phyloP scores from a whole-genome alignment of 1,140 invertebrate species.

The Ceratitis capitata region DNA sequence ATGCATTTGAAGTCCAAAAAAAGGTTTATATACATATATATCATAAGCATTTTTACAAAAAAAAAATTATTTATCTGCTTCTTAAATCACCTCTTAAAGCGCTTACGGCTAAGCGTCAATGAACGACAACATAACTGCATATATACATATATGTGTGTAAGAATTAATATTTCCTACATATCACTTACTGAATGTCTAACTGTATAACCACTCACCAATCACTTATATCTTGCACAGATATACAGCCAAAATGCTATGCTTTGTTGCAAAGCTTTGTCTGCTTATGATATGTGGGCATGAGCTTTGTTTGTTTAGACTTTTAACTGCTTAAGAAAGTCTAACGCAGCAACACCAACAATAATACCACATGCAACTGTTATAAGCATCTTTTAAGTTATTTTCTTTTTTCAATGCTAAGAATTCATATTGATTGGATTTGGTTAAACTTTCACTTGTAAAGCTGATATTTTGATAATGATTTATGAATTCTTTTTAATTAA shows the following conservation, averaged over 20 bases:
- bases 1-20: neutral
- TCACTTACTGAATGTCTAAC: neutral
- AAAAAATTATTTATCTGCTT: too few relatives aligned
- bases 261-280: neutral
- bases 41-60: neutral
- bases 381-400: neutral
- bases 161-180: too few relatives aligned
- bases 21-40: neutral
- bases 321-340: neutral
- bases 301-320: neutral
- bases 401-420: neutral
- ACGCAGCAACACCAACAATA: neutral
- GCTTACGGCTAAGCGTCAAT: neutral
- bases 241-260: neutral
- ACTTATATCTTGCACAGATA: too few relatives aligned
- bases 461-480: neutral
- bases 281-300: neutral
- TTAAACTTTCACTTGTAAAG: slow-evolving; percentile 19
- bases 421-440: slow-evolving; percentile 27
- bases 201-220: neutral
- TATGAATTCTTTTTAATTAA: slow-evolving; percentile 4
- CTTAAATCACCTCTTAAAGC: neutral
- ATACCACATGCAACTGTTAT: neutral
- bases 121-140: neutral
- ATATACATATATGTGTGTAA: neutral